Percentiles rank a stretch among this genome's conserved stretches.
Evolutionary conservation across 2,888 invertebrate genomes (phyloP).

Genomic region (Vesta saturnalis): DNA sequence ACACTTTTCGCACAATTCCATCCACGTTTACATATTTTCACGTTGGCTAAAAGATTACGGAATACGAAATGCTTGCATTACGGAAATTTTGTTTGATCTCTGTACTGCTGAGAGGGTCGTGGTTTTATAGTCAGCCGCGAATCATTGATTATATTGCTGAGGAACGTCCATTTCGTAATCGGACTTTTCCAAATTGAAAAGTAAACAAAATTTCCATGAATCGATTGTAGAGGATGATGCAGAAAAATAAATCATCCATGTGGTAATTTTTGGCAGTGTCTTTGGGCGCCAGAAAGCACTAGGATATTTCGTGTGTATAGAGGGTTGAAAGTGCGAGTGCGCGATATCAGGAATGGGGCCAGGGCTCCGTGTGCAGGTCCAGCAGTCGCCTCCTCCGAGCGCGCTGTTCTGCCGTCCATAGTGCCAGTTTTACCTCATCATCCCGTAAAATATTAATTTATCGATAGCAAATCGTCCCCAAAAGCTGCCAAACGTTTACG

Average conservation of each 20-base stretch:
- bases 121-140: too few species aligned
- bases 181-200: neutral
- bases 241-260: constrained; percentile 4
- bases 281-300: constrained; percentile 33
- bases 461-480: constrained; percentile 6
- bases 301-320: constrained; percentile 21
- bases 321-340: constrained; percentile 44
- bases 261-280: constrained; percentile 24
- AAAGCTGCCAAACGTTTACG: constrained; percentile 32
- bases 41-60: too few species aligned
- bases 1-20: too few species aligned
- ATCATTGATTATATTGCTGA: too few species aligned
- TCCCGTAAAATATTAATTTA: constrained; percentile 1
- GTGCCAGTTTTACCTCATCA: constrained; percentile 34
- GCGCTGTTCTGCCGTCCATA: constrained; percentile 38
- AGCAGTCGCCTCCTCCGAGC: constrained; percentile 40
- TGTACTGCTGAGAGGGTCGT: too few species aligned
- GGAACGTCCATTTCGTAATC: too few species aligned
- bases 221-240: neutral
- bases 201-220: neutral
- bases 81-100: too few species aligned
- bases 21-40: too few species aligned
- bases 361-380: constrained; percentile 46
- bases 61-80: too few species aligned
- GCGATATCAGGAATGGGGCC: constrained; percentile 40